These are phyloP conservation scores for Maniola hyperantus DNA, from an alignment of 2,888 invertebrate species.

Conservation along the genomic window DNA sequence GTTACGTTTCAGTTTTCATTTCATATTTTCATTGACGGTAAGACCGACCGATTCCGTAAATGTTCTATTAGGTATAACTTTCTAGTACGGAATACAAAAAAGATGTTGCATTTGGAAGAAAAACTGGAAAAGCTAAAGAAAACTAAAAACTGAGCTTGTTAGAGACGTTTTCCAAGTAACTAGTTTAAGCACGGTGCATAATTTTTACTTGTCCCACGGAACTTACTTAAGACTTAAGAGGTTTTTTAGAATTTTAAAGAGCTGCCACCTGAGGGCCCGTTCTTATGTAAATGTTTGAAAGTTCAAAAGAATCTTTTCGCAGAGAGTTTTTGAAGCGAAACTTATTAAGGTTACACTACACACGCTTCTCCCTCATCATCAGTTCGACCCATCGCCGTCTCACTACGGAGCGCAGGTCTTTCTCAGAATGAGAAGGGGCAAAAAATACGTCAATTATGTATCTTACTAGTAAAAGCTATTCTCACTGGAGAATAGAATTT, in stretches of 20 bases:
- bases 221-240: constrained; percentile 9
- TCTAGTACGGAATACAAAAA: too few species aligned
- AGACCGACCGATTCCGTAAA: too few species aligned
- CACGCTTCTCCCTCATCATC: too few species aligned
- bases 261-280: constrained; percentile 9
- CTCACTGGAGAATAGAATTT: constrained; percentile 23
- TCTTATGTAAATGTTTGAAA: constrained; percentile 8
- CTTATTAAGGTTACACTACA: too few species aligned
- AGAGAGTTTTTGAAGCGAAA: background rate
- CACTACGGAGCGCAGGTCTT: too few species aligned
- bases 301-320: constrained; percentile 1
- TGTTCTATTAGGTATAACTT: too few species aligned
- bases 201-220: constrained; percentile 7
- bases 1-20: too few species aligned
- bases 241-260: constrained; percentile 6
- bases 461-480: constrained; percentile 24
- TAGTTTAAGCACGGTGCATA: constrained; percentile 14
- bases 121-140: background rate
- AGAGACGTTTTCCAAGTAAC: constrained; percentile 1
- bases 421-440: background rate
- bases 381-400: too few species aligned
- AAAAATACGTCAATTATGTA: constrained; percentile 26
- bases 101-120: background rate
- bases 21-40: too few species aligned
- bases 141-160: constrained; percentile 11